phyloP scores from a whole-genome alignment of 2,797 vertebrate species.

The Crypturellus tataupa region DNA sequence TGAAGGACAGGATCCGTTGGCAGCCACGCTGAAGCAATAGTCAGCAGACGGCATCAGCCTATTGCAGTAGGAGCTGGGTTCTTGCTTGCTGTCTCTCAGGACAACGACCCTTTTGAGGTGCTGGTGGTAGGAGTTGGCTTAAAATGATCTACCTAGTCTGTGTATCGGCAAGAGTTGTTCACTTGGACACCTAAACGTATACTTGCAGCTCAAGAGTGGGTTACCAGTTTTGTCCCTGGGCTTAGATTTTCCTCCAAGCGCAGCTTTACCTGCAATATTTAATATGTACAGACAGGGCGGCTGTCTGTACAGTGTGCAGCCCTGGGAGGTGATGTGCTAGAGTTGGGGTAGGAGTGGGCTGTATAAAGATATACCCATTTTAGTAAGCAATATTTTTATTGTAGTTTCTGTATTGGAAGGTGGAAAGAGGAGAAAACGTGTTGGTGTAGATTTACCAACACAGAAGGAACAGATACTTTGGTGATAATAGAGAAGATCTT shows the following conservation, averaged over 20 bases:
- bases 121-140: background rate
- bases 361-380: background rate
- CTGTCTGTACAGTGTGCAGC: background rate
- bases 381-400: background rate
- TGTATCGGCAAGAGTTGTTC: conserved; percentile 13
- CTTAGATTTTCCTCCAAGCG: conserved; percentile 3
- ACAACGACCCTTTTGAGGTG: background rate
- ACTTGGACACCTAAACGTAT: background rate
- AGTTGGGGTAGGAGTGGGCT: background rate
- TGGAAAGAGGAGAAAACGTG: background rate
- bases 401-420: background rate
- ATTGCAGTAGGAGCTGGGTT: background rate
- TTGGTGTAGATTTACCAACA: background rate
- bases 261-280: background rate
- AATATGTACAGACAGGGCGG: background rate
- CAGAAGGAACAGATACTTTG: background rate
- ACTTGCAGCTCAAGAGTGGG: conserved; percentile 8
- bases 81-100: rapidly evolving
- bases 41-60: background rate
- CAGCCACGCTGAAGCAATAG: background rate
- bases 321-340: background rate
- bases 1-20: background rate
- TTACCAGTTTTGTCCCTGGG: background rate
- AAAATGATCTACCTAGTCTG: background rate
- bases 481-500: background rate